These are phyloP conservation scores for Anguilla pacifica DNA, from an alignment of 2,797 vertebrate species.

Conservation along the genomic window DNA sequence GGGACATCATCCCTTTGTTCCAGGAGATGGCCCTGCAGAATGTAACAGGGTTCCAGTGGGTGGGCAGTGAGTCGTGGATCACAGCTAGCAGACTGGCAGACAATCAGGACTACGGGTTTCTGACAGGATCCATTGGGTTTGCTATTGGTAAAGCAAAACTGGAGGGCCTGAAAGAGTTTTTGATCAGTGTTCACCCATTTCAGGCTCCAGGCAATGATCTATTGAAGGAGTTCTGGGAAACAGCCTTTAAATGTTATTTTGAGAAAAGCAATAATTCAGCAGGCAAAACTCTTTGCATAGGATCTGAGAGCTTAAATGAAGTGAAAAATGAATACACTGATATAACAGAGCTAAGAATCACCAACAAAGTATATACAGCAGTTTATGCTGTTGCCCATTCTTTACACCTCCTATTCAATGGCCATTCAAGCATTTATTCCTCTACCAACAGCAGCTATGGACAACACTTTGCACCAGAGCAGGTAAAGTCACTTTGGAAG, in stretches of 20 bases:
- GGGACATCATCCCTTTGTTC: conserved; percentile 45
- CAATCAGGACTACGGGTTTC: conserved; percentile 28
- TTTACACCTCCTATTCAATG: conserved; percentile 41
- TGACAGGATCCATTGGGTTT: conserved; percentile 48
- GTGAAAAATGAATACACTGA: conserved; percentile 43
- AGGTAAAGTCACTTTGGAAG: conserved; percentile 24
- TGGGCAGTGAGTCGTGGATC: conserved; percentile 51
- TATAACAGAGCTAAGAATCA: conserved; percentile 40
- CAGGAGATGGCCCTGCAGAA: conserved; percentile 44
- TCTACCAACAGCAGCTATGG: background rate
- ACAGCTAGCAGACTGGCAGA: conserved; percentile 37
- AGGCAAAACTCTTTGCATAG: conserved; percentile 32
- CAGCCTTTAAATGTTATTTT: conserved; percentile 37
- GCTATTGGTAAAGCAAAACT: conserved; percentile 42
- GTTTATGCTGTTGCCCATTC: conserved; percentile 46
- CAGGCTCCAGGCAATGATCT: conserved; percentile 37
- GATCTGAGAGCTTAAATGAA: conserved; percentile 36
- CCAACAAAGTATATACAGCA: conserved; percentile 43
- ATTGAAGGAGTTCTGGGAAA: conserved; percentile 46
- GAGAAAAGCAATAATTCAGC: background rate
- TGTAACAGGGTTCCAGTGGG: conserved; percentile 45
- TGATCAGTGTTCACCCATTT: conserved; percentile 41
- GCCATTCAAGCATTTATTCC: background rate
- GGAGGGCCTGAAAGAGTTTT: conserved; percentile 43
- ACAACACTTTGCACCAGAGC: conserved; percentile 14